phyloP scores from a whole-genome alignment of 2,888 invertebrate genomes.

The Monopis laevigella region DNA sequence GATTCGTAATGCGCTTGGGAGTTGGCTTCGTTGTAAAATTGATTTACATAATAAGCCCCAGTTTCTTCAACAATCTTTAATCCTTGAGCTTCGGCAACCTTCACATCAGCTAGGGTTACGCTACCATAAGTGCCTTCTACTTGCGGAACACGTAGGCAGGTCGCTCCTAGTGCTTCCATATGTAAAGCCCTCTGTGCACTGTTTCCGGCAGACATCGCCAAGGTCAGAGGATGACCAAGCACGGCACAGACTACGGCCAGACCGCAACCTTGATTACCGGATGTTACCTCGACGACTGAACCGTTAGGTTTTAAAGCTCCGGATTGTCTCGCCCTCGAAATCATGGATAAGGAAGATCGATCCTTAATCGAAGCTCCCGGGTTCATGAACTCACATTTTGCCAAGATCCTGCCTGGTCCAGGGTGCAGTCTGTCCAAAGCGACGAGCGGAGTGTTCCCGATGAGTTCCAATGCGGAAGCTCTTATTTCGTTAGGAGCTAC shows the following conservation, averaged over 20 bases:
- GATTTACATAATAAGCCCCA: constrained; percentile 48
- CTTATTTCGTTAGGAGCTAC: constrained; percentile 49
- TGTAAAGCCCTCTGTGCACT: constrained; percentile 52
- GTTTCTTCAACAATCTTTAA: constrained; percentile 36
- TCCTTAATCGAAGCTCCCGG: constrained; percentile 56
- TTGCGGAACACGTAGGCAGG: constrained; percentile 48
- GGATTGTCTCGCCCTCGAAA: constrained; percentile 33
- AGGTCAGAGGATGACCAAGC: constrained; percentile 45
- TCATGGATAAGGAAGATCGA: constrained; percentile 50
- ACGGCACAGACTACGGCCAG: constrained; percentile 56
- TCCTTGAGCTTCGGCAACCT: constrained; percentile 43
- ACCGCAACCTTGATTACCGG: constrained; percentile 57
- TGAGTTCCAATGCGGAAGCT: constrained; percentile 49
- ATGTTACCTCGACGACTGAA: constrained; percentile 49
- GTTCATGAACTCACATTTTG: constrained; percentile 60
- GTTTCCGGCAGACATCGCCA: constrained; percentile 55
- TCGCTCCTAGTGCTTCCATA: constrained; percentile 57
- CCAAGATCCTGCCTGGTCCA: constrained; percentile 51
- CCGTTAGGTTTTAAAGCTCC: constrained; percentile 42
- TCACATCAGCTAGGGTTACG: constrained; percentile 47
- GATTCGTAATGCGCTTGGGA: constrained; percentile 43
- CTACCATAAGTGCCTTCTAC: constrained; percentile 55
- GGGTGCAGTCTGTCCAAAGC: constrained; percentile 48
- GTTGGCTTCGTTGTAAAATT: constrained; percentile 45
- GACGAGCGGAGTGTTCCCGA: constrained; percentile 53